Evolutionary conservation across 1,140 invertebrate genomes (phyloP).

Genomic region (Drosophila orena): DNA sequence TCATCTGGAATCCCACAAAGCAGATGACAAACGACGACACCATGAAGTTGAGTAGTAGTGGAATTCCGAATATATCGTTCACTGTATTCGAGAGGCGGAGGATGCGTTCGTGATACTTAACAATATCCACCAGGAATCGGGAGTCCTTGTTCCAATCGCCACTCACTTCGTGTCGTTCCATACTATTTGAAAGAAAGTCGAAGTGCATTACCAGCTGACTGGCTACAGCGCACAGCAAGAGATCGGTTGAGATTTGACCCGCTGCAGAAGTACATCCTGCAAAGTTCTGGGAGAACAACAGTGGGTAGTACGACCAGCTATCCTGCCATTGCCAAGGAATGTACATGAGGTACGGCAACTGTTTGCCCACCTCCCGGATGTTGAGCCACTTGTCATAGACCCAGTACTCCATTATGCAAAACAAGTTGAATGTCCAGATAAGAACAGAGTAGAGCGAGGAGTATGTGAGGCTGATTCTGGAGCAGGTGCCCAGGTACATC

Average conservation of each 20-base stretch:
- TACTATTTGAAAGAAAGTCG: conserved; percentile 34
- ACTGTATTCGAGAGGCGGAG: conserved; percentile 28
- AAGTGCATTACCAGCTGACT: conserved; percentile 74
- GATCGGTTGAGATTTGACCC: conserved; percentile 68
- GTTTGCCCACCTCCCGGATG: conserved; percentile 31
- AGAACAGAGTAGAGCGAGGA: conserved; percentile 56
- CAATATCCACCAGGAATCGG: conserved; percentile 25
- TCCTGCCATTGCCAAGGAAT: conserved; percentile 57
- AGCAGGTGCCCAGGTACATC: conserved; percentile 37
- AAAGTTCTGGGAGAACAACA: conserved; percentile 43
- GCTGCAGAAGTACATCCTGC: conserved; percentile 63
- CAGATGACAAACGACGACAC: conserved; percentile 73
- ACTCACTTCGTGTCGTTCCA: conserved; percentile 34
- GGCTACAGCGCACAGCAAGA: conserved; percentile 58
- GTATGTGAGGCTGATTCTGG: conserved; percentile 46
- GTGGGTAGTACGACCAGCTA: conserved; percentile 61
- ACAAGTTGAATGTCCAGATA: conserved; percentile 77
- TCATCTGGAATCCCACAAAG: conserved; percentile 78
- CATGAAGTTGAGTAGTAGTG: conserved; percentile 64
- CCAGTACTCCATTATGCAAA: conserved; percentile 45
- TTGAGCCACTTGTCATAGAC: conserved; percentile 66
- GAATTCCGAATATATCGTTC: conserved; percentile 63
- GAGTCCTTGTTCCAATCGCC: conserved; percentile 46
- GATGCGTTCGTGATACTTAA: conserved; percentile 52
- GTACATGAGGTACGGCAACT: conserved; percentile 66